Evolutionary conservation across 2,888 invertebrate genomes (phyloP).

Genomic region (Phalangium opilio): DNA sequence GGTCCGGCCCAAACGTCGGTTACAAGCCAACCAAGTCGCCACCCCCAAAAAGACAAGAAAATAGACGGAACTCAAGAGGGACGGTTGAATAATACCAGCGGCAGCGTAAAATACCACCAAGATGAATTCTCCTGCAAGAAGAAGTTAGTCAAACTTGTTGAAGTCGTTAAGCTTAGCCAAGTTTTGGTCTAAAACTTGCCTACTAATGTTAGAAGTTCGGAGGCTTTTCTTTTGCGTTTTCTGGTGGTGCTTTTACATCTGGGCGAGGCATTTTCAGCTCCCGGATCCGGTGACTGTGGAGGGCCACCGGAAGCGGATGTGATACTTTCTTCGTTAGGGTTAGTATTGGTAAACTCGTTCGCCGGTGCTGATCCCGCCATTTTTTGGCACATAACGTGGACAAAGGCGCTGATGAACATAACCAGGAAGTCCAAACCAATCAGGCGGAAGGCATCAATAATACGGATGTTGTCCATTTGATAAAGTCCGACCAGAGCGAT

Average conservation of each 20-base stretch:
- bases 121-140: conserved; percentile 17
- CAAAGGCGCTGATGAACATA: conserved; percentile 26
- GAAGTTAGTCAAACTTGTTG: conserved; percentile 1
- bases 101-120: conserved; percentile 40
- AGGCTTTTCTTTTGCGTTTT: conserved; percentile 11
- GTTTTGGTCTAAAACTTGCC: not conserved
- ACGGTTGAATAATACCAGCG: conserved; percentile 62
- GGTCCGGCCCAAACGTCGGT: conserved; percentile 54
- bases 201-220: conserved; percentile 7
- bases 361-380: conserved; percentile 10
- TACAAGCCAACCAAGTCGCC: conserved; percentile 75
- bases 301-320: not conserved
- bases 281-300: not conserved
- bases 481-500: conserved; percentile 55
- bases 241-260: conserved; percentile 2
- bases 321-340: not conserved
- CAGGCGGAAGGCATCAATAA: conserved; percentile 50
- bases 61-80: conserved; percentile 66
- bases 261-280: not conserved
- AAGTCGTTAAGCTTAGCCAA: conserved; percentile 2
- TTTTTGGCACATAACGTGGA: conserved; percentile 27
- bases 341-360: conserved; percentile 1
- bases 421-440: conserved; percentile 55
- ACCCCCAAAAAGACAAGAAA: conserved; percentile 68
- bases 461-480: conserved; percentile 41